Conservation (phyloP, 2,797 vertebrate genomes). For the Thripadectes ignobilis region DNA sequence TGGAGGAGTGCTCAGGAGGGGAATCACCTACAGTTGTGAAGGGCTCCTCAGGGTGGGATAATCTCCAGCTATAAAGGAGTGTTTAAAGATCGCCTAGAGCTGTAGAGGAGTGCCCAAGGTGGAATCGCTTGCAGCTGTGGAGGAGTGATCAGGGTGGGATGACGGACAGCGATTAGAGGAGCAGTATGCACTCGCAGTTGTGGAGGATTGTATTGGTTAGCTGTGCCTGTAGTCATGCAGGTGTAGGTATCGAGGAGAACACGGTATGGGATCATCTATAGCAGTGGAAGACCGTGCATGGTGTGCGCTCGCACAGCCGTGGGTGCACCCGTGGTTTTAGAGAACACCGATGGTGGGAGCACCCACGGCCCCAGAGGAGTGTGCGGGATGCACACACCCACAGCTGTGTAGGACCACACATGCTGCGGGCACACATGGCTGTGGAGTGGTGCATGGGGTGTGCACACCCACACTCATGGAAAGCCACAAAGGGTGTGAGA, state of each 20-base stretch:
- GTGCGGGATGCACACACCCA: rapidly evolving
- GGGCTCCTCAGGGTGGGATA: background rate
- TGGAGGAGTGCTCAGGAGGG: background rate
- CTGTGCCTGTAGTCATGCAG: background rate
- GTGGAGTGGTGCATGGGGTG: rapidly evolving
- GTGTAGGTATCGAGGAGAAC: background rate
- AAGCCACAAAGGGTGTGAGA: background rate
- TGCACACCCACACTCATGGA: rapidly evolving
- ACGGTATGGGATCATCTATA: background rate
- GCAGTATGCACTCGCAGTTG: rapidly evolving
- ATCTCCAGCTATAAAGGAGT: background rate
- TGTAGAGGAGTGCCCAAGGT: background rate
- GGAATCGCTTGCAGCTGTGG: background rate
- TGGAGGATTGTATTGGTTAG: rapidly evolving
- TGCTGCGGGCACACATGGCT: rapidly evolving
- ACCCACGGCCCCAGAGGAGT: background rate
- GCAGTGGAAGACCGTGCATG: rapidly evolving
- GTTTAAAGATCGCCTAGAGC: background rate
- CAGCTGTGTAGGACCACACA: background rate
- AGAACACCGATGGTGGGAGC: background rate
- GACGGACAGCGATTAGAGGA: background rate
- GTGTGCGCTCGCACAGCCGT: background rate
- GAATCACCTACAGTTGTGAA: background rate
- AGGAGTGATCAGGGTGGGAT: background rate
- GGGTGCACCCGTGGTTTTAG: background rate